A percentile compares a stretch with the other conserved stretches of the same genome.
Evolutionary conservation across 2,888 invertebrate species (phyloP).

Genomic region (Caenorhabditis sp.): DNA sequence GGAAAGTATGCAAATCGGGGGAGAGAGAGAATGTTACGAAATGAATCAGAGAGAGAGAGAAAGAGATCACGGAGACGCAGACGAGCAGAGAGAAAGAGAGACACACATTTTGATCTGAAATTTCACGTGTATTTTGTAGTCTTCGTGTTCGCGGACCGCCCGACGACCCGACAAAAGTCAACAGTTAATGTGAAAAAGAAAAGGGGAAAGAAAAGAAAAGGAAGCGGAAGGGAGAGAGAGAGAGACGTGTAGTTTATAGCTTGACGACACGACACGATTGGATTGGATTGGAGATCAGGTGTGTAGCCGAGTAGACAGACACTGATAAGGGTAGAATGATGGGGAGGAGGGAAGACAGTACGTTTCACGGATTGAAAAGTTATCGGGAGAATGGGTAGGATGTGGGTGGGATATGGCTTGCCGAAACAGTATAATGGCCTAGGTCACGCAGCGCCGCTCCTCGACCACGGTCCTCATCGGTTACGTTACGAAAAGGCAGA

Average conservation of each 20-base stretch:
- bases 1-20: no score
- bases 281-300: no score
- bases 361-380: not conserved
- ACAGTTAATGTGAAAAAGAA: no score
- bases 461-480: no score
- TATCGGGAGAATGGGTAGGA: not conserved
- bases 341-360: not conserved
- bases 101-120: conserved; percentile 31
- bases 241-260: conserved; percentile 12
- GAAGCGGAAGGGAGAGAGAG: not conserved
- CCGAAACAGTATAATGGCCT: no score
- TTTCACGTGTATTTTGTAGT: conserved; percentile 40
- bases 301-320: no score
- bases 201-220: no score
- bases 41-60: no score
- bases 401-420: no score
- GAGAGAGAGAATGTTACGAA: not conserved
- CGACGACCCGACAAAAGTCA: conserved; percentile 35
- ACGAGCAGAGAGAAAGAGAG: not conserved
- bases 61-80: no score
- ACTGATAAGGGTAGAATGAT: conserved; percentile 7
- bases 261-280: not conserved
- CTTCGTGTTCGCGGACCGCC: not conserved
- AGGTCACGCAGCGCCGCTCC: no score
- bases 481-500: no score